A percentile compares a stretch with the other conserved stretches of the same genome.
Evolutionary conservation across 2,113 vertebrate genomes (phyloP).

Genomic region (Meles meles): DNA sequence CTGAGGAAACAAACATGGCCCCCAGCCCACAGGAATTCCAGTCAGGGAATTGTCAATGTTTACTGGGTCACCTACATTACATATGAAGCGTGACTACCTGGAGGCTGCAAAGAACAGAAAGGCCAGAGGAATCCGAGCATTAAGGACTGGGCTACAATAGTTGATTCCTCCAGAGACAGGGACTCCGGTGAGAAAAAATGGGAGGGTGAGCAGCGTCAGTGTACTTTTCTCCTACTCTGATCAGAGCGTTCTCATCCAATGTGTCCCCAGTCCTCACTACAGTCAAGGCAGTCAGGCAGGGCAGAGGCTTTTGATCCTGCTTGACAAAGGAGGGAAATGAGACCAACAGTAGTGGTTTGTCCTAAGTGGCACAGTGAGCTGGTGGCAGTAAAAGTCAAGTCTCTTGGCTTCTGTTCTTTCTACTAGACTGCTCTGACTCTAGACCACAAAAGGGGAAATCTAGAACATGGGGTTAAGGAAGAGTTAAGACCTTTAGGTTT

Average conservation of each 20-base stretch:
- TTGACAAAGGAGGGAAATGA: constrained; percentile 18
- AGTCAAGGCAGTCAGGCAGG: background rate
- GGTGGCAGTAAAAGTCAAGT: background rate
- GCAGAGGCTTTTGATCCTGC: background rate
- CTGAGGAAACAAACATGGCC: background rate
- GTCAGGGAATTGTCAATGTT: background rate
- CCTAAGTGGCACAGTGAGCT: background rate
- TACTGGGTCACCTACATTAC: background rate
- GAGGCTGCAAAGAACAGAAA: background rate
- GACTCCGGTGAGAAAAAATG: background rate
- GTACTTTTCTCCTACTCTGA: background rate
- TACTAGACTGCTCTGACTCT: background rate
- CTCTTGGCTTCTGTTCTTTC: constrained; percentile 7
- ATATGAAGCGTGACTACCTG: background rate
- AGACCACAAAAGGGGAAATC: constrained; percentile 43
- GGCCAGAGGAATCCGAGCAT: background rate
- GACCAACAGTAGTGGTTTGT: background rate
- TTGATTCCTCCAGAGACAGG: background rate
- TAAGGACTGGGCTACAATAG: background rate
- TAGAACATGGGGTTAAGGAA: background rate
- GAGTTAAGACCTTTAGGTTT: constrained; percentile 10
- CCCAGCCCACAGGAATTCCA: background rate
- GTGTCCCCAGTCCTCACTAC: background rate
- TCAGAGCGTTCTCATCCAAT: background rate
- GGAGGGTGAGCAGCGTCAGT: background rate